Evolutionary conservation across 1,140 invertebrate species (phyloP).

Genomic region (Cataglyphis hispanica): DNA sequence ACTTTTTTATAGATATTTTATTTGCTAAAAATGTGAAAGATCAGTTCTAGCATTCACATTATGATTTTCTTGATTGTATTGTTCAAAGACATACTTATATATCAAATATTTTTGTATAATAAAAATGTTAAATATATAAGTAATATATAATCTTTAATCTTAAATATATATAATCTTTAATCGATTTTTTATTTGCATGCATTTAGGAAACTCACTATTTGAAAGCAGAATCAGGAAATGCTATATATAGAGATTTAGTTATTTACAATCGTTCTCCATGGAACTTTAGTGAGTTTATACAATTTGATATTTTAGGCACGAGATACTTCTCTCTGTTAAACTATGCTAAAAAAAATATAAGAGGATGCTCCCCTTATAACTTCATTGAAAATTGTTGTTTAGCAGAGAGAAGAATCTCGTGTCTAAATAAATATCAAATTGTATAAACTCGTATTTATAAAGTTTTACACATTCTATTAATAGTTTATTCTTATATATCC

Average conservation of each 20-base stretch:
- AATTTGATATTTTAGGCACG: slow-evolving; percentile 4
- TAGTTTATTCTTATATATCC: too few species aligned
- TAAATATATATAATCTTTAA: background rate
- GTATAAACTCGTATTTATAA: too few species aligned
- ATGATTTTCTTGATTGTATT: background rate
- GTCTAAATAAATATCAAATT: too few species aligned
- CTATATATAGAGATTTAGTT: slow-evolving; percentile 16
- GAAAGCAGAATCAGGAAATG: background rate
- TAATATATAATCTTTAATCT: too few species aligned
- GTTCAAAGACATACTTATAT: background rate
- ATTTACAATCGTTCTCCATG: background rate
- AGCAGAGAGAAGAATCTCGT: too few species aligned
- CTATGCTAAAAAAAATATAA: too few species aligned
- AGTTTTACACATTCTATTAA: slow-evolving; percentile 4
- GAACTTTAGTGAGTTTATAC: background rate
- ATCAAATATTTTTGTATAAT: background rate
- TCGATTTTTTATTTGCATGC: background rate
- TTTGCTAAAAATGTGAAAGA: background rate
- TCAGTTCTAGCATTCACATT: background rate
- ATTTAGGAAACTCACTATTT: background rate
- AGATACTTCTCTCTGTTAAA: background rate
- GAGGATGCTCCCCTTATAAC: background rate
- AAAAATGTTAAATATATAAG: background rate
- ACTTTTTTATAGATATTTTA: background rate
- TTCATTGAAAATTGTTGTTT: background rate